These are phyloP conservation scores for Drosophila auraria DNA, from an alignment of 1,140 invertebrate genomes.

Conservation along the genomic window DNA sequence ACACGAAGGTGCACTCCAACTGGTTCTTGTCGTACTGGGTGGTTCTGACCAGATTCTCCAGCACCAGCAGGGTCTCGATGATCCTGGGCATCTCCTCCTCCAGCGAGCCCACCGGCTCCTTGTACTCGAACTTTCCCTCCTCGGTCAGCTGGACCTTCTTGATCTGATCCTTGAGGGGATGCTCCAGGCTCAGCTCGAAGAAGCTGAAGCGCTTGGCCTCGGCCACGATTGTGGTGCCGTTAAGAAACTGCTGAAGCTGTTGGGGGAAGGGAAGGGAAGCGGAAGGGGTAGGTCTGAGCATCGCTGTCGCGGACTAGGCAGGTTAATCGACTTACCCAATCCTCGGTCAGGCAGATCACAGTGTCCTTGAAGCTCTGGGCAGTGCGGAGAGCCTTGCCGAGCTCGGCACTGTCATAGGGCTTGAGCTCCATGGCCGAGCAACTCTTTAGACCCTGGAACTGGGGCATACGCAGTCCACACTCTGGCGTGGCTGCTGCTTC, in stretches of 20 bases:
- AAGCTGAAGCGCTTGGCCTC: fast-evolving
- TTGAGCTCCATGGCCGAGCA: background rate
- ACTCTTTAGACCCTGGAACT: background rate
- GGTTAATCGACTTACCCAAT: constrained; percentile 38
- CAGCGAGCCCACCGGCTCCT: background rate
- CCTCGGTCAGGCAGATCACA: constrained; percentile 15
- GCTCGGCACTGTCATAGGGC: background rate
- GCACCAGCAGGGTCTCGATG: constrained; percentile 10
- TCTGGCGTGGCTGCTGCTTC: too few relatives aligned
- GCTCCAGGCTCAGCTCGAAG: constrained; percentile 3
- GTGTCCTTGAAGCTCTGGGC: constrained; percentile 9
- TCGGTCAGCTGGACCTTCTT: background rate
- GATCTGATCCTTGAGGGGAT: constrained; percentile 33
- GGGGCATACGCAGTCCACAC: fast-evolving
- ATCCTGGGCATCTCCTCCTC: constrained; percentile 38
- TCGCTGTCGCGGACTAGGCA: too few relatives aligned
- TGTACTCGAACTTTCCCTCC: background rate
- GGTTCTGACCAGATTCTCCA: constrained; percentile 3
- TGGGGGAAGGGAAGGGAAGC: too few relatives aligned
- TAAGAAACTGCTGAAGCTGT: constrained; percentile 3
- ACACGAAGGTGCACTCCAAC: background rate
- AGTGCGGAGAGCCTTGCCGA: background rate
- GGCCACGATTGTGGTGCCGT: background rate
- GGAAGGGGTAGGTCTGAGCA: background rate
- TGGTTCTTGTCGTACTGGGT: background rate